These are phyloP conservation scores for Danio albolineatus DNA, from an alignment of 2,797 vertebrate species.

Conservation along the genomic window DNA sequence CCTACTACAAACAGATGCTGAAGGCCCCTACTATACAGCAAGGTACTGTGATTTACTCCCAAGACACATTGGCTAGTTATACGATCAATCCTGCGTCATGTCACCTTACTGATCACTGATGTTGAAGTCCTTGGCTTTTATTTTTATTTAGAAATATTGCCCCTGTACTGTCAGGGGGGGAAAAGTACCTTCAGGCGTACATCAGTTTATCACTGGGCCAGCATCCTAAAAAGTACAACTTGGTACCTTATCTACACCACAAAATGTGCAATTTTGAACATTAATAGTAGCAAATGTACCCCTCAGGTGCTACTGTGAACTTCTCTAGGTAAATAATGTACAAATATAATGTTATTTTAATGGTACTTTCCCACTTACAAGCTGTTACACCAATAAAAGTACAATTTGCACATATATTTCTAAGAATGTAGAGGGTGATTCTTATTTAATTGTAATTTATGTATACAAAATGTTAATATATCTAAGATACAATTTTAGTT, in stretches of 20 bases:
- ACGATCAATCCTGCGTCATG: neutral
- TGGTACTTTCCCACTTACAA: too few relatives aligned
- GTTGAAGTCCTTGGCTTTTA: neutral
- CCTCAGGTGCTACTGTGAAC: too few relatives aligned
- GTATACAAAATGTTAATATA: neutral
- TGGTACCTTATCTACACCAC: too few relatives aligned
- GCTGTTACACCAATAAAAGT: too few relatives aligned
- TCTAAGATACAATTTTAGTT: neutral
- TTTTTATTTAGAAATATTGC: neutral
- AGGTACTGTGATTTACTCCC: conserved; percentile 78
- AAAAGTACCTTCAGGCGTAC: too few relatives aligned
- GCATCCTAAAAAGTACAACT: too few relatives aligned
- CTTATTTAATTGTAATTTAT: conserved; percentile 19
- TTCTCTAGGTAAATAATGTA: too few relatives aligned
- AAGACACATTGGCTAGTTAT: neutral
- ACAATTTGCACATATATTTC: too few relatives aligned
- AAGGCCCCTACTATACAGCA: conserved; percentile 88
- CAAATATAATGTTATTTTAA: too few relatives aligned
- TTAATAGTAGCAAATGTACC: too few relatives aligned
- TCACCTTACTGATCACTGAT: neutral
- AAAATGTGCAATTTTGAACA: too few relatives aligned
- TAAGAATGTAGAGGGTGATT: neutral
- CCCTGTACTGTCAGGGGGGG: neutral
- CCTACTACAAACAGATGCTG: conserved; percentile 98
- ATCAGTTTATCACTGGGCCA: too few relatives aligned